Evolutionary conservation across 1,140 invertebrate species (phyloP).

Genomic region (Agrilus planipennis): DNA sequence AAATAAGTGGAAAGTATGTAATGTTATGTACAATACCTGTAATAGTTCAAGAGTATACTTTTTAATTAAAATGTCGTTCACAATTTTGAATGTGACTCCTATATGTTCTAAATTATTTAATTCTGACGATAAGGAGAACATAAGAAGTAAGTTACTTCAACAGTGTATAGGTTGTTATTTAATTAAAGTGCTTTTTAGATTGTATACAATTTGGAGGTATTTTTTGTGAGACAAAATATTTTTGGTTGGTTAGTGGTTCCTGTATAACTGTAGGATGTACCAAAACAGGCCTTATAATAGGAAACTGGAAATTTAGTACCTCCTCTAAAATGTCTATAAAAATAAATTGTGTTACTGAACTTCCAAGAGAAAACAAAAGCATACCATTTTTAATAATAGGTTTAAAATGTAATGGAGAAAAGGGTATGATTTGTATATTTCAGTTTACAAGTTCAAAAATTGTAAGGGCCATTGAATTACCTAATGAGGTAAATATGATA

Average conservation of each 20-base stretch:
- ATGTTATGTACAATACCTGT: too few species aligned
- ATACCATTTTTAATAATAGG: constrained; percentile 37
- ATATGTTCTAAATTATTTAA: too few species aligned
- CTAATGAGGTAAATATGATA: constrained; percentile 35
- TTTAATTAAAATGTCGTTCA: too few species aligned
- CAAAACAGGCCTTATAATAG: constrained; percentile 42
- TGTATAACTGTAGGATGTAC: constrained; percentile 46
- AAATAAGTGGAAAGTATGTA: too few species aligned
- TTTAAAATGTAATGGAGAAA: constrained; percentile 38
- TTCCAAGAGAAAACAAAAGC: constrained; percentile 35
- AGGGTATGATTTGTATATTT: constrained; percentile 41
- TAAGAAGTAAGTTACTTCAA: too few species aligned
- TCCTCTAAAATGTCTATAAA: constrained; percentile 34
- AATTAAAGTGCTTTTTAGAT: too few species aligned
- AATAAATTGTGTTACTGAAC: constrained; percentile 37
- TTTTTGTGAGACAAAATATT: constrained; percentile 36
- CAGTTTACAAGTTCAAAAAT: constrained; percentile 41
- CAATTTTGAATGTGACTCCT: too few species aligned
- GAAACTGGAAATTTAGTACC: constrained; percentile 46
- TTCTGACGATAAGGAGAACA: too few species aligned
- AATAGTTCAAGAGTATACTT: too few species aligned
- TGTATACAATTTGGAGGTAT: too few species aligned
- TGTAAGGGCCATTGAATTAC: constrained; percentile 39
- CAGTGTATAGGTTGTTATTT: too few species aligned
- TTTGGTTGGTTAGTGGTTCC: constrained; percentile 45